Percentiles rank a stretch among this genome's conserved stretches.
Evolutionary conservation across 2,113 vertebrate species (phyloP).

Genomic region (Spheniscus mendiculus): DNA sequence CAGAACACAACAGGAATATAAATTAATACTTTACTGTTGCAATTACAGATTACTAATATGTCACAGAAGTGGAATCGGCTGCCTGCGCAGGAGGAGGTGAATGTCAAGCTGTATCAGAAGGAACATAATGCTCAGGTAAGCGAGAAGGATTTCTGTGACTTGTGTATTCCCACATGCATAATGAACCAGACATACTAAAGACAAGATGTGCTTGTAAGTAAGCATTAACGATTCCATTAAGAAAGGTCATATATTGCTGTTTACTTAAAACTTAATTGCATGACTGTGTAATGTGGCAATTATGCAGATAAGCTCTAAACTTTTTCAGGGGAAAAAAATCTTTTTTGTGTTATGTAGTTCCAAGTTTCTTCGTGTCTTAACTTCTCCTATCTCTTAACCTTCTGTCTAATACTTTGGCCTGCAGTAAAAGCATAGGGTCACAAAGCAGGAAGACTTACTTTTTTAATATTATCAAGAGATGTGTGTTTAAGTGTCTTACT

Average conservation of each 20-base stretch:
- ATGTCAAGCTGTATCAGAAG: constrained; percentile 41
- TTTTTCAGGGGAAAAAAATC: not conserved
- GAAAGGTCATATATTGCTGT: not conserved
- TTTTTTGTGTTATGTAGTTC: not conserved
- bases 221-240: not conserved
- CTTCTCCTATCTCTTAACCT: not conserved
- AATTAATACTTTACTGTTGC: not conserved
- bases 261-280: not conserved
- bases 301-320: not conserved
- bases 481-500: not conserved
- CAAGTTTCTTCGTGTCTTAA: not conserved
- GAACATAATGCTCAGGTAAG: constrained; percentile 70
- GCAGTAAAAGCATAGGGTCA: not conserved
- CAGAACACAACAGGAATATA: constrained; percentile 27
- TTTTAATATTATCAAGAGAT: not conserved
- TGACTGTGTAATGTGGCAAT: not conserved
- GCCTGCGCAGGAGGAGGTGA: constrained; percentile 55
- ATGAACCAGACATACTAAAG: not conserved
- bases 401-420: not conserved
- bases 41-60: not conserved
- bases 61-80: constrained; percentile 57
- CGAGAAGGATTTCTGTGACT: not conserved
- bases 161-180: rapidly evolving
- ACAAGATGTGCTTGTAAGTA: not conserved
- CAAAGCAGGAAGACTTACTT: not conserved